Conservation (phyloP, 2,113 vertebrate genomes). For the Aphyosemion australe region DNA sequence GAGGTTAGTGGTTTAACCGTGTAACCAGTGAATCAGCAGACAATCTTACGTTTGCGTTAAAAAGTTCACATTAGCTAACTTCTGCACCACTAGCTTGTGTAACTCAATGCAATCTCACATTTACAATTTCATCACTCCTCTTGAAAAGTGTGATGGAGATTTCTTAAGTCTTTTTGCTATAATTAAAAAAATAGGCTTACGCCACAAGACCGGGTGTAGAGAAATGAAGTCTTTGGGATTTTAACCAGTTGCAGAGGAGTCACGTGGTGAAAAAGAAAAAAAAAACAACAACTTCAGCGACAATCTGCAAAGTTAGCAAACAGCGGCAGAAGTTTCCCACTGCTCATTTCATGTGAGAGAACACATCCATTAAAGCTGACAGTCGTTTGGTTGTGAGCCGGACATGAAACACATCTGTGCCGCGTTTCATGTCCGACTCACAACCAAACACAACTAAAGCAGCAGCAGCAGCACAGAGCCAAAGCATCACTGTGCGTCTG, state of each 20-base stretch:
- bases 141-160: not conserved
- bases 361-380: slow-evolving; percentile 54
- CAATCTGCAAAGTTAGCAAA: slow-evolving; percentile 27
- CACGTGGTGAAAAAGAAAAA: not conserved
- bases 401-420: slow-evolving; percentile 50
- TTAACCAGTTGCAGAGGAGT: slow-evolving; percentile 1
- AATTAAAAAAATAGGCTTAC: slow-evolving; percentile 2
- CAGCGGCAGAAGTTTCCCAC: slow-evolving; percentile 40
- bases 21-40: not conserved
- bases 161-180: not conserved
- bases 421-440: slow-evolving; percentile 27
- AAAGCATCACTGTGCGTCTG: slow-evolving; percentile 52
- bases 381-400: slow-evolving; percentile 8
- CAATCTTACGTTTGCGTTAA: not conserved
- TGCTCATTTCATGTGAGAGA: slow-evolving; percentile 44
- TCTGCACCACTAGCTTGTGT: slow-evolving; percentile 2
- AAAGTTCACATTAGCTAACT: not conserved
- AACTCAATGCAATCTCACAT: not conserved
- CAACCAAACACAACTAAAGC: slow-evolving; percentile 37
- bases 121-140: slow-evolving; percentile 1
- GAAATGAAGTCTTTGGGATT: not conserved
- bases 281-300: not conserved
- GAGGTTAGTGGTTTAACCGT: not conserved
- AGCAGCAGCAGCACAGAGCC: slow-evolving; percentile 53
- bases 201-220: not conserved